Conservation (phyloP, 2,113 vertebrate species). For the Turdus rufiventris region DNA sequence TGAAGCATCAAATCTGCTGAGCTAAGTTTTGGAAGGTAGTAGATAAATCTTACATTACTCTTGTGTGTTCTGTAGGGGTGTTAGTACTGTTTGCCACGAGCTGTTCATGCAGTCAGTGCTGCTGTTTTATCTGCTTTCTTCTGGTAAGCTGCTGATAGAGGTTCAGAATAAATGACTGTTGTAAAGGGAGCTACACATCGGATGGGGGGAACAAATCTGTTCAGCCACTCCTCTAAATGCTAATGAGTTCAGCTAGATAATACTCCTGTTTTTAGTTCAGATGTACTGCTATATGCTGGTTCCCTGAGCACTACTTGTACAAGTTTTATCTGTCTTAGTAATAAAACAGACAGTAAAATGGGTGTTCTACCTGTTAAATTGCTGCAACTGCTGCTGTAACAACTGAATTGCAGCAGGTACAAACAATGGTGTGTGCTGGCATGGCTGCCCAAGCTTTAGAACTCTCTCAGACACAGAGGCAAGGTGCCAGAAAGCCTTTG, state of each 20-base stretch:
- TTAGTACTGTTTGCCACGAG: neutral
- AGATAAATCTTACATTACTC: neutral
- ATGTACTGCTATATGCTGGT: neutral
- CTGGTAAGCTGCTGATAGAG: slow-evolving; percentile 5
- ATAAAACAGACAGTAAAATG: slow-evolving; percentile 32
- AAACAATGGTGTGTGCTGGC: neutral
- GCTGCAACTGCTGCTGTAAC: neutral
- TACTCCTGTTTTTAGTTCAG: slow-evolving; percentile 48
- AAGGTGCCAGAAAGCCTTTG: neutral
- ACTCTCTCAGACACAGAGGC: neutral
- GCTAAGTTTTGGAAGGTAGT: neutral
- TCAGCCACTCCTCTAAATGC: slow-evolving; percentile 48
- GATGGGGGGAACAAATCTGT: slow-evolving; percentile 11
- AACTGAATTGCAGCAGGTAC: neutral
- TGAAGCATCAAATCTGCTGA: neutral
- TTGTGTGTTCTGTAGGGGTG: neutral
- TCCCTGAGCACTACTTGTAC: slow-evolving; percentile 50
- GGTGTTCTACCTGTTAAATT: neutral
- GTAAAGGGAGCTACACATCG: neutral
- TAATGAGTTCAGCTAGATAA: slow-evolving; percentile 48
- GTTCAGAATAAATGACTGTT: slow-evolving; percentile 1
- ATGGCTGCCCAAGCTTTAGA: neutral
- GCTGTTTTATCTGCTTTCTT: slow-evolving; percentile 10
- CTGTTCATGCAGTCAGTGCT: neutral
- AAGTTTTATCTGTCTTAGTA: slow-evolving; percentile 52